Base-by-base conservation (phyloP, 2,797 vertebrate species). In the Poecilia picta region DNA sequence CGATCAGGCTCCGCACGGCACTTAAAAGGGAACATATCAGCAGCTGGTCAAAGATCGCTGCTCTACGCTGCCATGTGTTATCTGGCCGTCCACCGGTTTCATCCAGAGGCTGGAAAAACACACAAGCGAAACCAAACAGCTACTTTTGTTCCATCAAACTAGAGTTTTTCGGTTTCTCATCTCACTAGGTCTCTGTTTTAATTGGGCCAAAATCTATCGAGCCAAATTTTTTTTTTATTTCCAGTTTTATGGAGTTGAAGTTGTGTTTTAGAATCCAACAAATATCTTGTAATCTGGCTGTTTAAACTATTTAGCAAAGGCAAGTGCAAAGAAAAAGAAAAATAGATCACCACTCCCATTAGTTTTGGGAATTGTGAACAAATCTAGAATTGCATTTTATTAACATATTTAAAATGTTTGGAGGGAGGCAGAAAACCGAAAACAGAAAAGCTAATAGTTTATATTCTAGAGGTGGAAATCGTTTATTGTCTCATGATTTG, bases 41-140 rank as follows among this genome's bases (percentile, higher is more conserved):
- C 76, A 62, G 51, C 72, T 71, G 84, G 87, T 85, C 89, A 90
- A 91, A 92, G 90, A 57, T 89, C 84, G 87, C 53, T 74, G 79
- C 55, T 77, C 43, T 1, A 0, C 43, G 53, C 59, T 79, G 62
- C 68, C 39, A 46, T 59, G n/a, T 43, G 10, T 89, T 90, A 85
- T 87, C 83, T 86, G 0, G 1, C 55, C 43, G 62, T 66, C 55
- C n/a, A 71, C 18, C 57, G 59, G 74, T 82, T 73, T 51, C 33
- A 23, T 43, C 36, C 25, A 74, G 47, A 16, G 31, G 5, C 64
- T n/a, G 47, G 28, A 76, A 47, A 78, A 86, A 73, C 74, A 78
- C 18, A 43, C 43, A 66, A 33, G 53, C 45, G 31, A 77, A 84
- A 82, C 25, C 41, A 62, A 20, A 23, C 1, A 18, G 28, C 49